Conservation (phyloP, 2,113 vertebrate genomes). For the Kobus ellipsiprymnus region DNA sequence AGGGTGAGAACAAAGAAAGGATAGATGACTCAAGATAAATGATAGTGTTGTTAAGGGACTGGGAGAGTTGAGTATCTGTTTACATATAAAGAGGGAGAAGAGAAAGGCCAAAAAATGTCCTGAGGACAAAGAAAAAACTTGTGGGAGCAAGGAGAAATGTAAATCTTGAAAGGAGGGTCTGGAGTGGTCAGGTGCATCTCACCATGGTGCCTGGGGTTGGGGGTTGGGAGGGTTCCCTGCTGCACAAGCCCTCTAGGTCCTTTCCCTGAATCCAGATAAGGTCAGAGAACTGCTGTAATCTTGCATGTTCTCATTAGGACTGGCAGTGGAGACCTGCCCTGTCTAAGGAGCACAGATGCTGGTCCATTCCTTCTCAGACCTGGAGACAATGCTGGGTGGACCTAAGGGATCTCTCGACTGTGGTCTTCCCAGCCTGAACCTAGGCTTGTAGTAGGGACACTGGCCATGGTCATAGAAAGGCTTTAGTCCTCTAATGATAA, state of each 20-base stretch:
- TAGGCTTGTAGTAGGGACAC: background rate
- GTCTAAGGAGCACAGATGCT: fast-evolving
- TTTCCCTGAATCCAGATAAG: background rate
- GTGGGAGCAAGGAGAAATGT: background rate
- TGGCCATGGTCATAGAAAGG: background rate
- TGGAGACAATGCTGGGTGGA: background rate
- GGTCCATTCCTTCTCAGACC: background rate
- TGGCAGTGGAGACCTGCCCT: background rate
- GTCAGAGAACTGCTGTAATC: background rate
- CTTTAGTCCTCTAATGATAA: background rate
- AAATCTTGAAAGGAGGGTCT: background rate
- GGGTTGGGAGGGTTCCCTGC: background rate
- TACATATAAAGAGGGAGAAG: background rate
- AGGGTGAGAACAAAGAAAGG: background rate
- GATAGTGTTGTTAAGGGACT: background rate
- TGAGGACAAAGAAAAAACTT: background rate
- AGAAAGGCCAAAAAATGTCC: background rate
- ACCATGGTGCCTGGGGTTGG: background rate
- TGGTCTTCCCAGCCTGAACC: background rate
- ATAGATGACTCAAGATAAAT: background rate
- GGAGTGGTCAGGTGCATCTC: background rate
- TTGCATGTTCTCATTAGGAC: background rate
- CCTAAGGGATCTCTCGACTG: background rate
- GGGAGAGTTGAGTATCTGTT: background rate
- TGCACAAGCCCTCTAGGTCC: background rate